Conservation (phyloP, 2,113 vertebrate genomes). For the Phaethornis superciliosus region DNA sequence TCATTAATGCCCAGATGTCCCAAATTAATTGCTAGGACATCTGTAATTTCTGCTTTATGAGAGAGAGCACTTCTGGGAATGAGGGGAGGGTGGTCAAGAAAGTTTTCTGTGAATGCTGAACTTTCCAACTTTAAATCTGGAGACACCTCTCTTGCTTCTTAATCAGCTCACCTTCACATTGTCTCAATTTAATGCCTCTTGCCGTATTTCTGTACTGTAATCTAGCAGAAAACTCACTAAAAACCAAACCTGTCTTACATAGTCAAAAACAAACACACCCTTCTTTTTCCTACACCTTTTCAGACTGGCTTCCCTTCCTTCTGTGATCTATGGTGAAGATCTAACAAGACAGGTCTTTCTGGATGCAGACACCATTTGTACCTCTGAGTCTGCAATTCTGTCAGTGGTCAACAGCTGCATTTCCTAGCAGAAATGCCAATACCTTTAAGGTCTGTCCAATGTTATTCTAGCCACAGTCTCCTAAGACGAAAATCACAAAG, state of each 20-base stretch:
- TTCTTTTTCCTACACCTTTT: not conserved
- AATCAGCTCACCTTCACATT: not conserved
- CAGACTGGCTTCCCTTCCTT: not conserved
- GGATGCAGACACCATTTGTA: conserved; percentile 4
- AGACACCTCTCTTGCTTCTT: not conserved
- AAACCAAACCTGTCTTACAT: not conserved
- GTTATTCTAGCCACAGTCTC: not conserved
- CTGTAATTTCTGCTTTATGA: not conserved
- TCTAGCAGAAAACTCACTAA: not conserved
- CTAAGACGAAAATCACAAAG: conserved; percentile 22
- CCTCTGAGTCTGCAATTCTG: conserved; percentile 27
- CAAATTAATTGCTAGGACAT: not conserved
- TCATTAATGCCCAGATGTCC: not conserved
- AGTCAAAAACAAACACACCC: not conserved
- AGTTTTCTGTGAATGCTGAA: not conserved
- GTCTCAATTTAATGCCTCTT: not conserved
- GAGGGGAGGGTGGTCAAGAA: not conserved
- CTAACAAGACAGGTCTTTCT: not conserved
- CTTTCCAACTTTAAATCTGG: not conserved
- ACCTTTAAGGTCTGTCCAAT: conserved; percentile 22
- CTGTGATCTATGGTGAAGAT: not conserved
- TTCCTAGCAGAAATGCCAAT: conserved; percentile 28
- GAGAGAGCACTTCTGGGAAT: not conserved
- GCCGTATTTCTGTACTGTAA: not conserved
- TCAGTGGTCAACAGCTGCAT: conserved; percentile 32